Base-by-base conservation (phyloP, 2,797 vertebrate genomes). In the Cyprinodon diabolis region DNA sequence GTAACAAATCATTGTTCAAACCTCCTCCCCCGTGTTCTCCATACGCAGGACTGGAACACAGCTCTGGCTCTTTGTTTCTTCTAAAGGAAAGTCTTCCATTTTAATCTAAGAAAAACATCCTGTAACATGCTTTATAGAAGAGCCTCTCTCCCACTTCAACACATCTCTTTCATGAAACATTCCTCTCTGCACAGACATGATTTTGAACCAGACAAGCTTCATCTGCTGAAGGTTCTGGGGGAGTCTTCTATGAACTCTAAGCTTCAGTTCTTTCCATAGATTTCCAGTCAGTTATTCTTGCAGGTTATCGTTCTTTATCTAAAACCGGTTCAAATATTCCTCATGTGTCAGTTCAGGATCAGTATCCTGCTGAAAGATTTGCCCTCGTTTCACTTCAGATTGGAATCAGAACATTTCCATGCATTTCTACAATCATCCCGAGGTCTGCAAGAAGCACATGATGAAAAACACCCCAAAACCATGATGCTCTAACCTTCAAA, bases 21-120 rank as follows among this genome's bases (percentile, higher is more conserved):
- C 47, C 82, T 82, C 83, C 70, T 77, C 73, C 56, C 43, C 67
- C 12, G 4, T 70, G 69, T 63, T 76, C 76, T 51, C 52, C 68
- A 74, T 60, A 72, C n/a, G 55, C 71, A 84, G 81, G 75, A 72
- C 82, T 77, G 67, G 55, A 78, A 84, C 83, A 84, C 76, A 71
- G 19, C 19, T 35, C 79, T 82, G 66, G 47, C 23, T 68, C 65
- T 77, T 77, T 66, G 55, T 67, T 48, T 71, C 75, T 72, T 79
- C 56, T n/a, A 85, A 82, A 51, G 19, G 17, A 52, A 63, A 63
- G 17, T 63, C 19, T 43, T 21, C 2, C 4, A 43, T 58, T 35
- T 55, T 55, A 25, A 5, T 14, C 23, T 35, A 58, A 35, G 35
- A 49, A 13, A 49, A 49, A 49, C 12, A 1, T 40, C 48, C 4